These are phyloP conservation scores for Rhinatrema bivittatum DNA, from an alignment of 2,797 vertebrate genomes.

Conservation along the genomic window DNA sequence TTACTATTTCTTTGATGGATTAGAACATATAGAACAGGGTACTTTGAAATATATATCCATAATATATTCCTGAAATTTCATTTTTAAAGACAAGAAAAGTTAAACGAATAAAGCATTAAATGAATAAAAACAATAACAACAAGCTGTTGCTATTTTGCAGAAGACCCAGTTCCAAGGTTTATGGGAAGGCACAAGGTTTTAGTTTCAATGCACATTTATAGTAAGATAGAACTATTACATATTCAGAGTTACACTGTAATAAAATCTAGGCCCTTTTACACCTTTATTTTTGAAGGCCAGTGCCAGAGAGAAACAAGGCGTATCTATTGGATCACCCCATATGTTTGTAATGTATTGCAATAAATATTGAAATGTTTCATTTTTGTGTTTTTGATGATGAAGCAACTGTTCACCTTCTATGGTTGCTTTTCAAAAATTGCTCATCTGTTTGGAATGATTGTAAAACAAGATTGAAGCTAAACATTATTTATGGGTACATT, in stretches of 20 bases:
- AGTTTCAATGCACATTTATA: slow-evolving; percentile 42
- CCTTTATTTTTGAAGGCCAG: slow-evolving; percentile 57
- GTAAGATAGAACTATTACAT: slow-evolving; percentile 42
- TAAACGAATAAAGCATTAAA: no score
- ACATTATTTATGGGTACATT: slow-evolving; percentile 48
- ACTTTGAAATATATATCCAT: no score
- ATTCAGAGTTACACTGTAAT: slow-evolving; percentile 50
- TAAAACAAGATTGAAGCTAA: slow-evolving; percentile 47
- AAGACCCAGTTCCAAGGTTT: no score
- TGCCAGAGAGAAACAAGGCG: slow-evolving; percentile 35
- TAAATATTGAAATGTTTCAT: slow-evolving; percentile 57
- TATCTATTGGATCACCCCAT: slow-evolving; percentile 33
- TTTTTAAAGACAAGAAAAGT: no score
- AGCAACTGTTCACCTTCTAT: slow-evolving; percentile 51
- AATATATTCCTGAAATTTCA: no score
- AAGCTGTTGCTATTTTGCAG: no score
- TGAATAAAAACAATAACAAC: no score
- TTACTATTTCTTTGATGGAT: no score
- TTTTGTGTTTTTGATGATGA: slow-evolving; percentile 60
- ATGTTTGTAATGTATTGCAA: slow-evolving; percentile 41
- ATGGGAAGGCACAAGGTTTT: slow-evolving; percentile 28
- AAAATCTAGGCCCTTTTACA: slow-evolving; percentile 45
- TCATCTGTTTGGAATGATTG: slow-evolving; percentile 45
- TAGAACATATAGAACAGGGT: no score
- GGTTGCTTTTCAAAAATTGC: slow-evolving; percentile 51